Percentiles rank a stretch among this genome's conserved stretches.
Evolutionary conservation across 2,888 invertebrate genomes (phyloP).

Genomic region (Xestia ashworthii): DNA sequence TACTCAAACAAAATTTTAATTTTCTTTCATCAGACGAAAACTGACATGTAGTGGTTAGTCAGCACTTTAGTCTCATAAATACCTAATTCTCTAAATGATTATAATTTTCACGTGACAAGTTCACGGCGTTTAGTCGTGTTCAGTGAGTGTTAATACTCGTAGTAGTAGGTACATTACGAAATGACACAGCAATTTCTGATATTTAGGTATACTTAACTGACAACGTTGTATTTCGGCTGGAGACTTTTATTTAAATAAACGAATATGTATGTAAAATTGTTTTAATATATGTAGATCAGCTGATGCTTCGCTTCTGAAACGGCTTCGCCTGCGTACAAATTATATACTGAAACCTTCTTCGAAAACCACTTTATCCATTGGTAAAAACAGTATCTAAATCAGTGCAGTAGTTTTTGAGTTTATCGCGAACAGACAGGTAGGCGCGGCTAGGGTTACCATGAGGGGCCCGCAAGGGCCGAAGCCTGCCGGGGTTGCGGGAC

Average conservation of each 20-base stretch:
- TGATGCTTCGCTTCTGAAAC: too few species aligned
- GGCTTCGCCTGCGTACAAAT: too few species aligned
- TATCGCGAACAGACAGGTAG: too few species aligned
- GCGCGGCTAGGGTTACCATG: too few species aligned
- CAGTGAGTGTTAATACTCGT: neutral
- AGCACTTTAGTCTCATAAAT: constrained; percentile 4
- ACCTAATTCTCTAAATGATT: neutral
- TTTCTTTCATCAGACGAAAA: neutral
- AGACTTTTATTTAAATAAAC: neutral
- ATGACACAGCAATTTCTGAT: constrained; percentile 14
- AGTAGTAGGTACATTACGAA: neutral
- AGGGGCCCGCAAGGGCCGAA: too few species aligned
- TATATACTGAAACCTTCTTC: too few species aligned
- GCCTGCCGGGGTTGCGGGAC: too few species aligned
- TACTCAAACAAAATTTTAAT: neutral
- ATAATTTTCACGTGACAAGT: constrained; percentile 26
- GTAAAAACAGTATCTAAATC: too few species aligned
- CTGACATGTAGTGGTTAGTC: constrained; percentile 5
- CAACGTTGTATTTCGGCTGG: neutral
- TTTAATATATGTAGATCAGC: neutral
- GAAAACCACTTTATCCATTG: too few species aligned
- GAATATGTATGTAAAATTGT: neutral
- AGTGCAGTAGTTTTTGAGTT: too few species aligned
- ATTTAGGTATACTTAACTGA: neutral
- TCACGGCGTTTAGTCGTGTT: constrained; percentile 4